These are phyloP conservation scores for Dinothrombium tinctorium DNA, from an alignment of 1,140 invertebrate species.

Conservation along the genomic window DNA sequence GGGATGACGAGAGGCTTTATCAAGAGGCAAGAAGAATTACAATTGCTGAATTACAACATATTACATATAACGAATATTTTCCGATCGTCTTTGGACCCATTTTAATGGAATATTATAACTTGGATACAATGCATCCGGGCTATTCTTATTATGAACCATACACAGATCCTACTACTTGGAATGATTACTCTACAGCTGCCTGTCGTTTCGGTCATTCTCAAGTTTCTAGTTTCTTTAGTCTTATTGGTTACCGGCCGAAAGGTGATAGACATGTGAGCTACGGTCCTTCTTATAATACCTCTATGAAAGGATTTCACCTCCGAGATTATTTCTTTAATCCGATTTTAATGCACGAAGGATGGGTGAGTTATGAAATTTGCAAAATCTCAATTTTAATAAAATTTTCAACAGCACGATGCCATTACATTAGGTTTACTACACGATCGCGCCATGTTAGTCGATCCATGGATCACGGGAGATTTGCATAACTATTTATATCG, in stretches of 20 bases:
- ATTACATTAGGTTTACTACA: constrained; percentile 1
- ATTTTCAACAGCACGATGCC: background rate
- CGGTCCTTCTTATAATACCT: background rate
- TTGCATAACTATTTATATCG: constrained; percentile 67
- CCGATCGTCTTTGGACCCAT: constrained; percentile 31
- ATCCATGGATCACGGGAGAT: constrained; percentile 14
- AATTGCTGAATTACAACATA: constrained; percentile 47
- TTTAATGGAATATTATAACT: constrained; percentile 17
- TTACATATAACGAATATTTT: constrained; percentile 58
- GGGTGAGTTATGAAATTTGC: constrained; percentile 5
- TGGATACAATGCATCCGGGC: background rate
- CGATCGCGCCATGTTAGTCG: constrained; percentile 7
- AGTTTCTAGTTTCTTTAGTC: constrained; percentile 22
- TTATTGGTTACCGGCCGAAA: background rate
- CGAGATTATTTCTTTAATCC: constrained; percentile 10
- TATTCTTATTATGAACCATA: constrained; percentile 26
- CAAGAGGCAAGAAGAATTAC: constrained; percentile 30
- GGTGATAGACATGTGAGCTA: background rate
- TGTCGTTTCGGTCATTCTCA: constrained; percentile 83
- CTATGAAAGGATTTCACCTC: background rate
- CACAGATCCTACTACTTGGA: constrained; percentile 32
- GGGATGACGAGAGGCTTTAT: constrained; percentile 27
- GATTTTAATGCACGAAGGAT: constrained; percentile 3
- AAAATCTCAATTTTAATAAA: background rate
- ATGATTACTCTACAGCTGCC: constrained; percentile 39